Base-by-base conservation (phyloP, 2,888 invertebrate species). In the Ditula angustiorana region DNA sequence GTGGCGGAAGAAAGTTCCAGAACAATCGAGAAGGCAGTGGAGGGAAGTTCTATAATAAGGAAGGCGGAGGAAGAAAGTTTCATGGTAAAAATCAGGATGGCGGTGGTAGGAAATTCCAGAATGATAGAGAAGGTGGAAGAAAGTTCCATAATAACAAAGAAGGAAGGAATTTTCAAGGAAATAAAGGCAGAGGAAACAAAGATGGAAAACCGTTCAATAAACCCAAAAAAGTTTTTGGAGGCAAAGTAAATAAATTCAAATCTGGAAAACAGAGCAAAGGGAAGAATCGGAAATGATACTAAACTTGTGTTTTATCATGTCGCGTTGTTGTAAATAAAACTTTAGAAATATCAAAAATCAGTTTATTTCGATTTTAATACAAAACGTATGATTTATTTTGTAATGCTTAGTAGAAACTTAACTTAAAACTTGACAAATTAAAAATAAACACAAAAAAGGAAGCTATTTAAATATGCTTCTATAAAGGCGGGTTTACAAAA, bases 181-280 rank as follows among this genome's bases (percentile, higher is more conserved):
- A 73, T 19, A 67, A 71, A 46, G 68, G 76, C 67, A 68, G 57
- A 46, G 76, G 63, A 71, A 75, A 68, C 69, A 67, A 65, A 23
- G 64, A 62, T 10, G 33, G 50, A 2, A 56, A 55, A 28, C 7
- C 74, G 19, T 82, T 75, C 26, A 79, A 79, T 16, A 88, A 86
- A 71, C 73, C 79, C 1, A 86, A 84, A 64, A 89, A 89, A 75
- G 89, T 88, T 0, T 86, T 88, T 67, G 90, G 90, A 2, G 86
- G 90, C 0, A 90, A 90, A 75, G 67, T 89, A n/a, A 89, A 87
- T 61, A 89, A 87, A 68, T 78, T 75, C 26, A 85, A 85, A 72
- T 72, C 69, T 33, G 81, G 81, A 0, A 82, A 81, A 72, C 71
- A 82, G 69, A 77, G 81, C 21, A 85, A 83, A 76, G 84, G 87